Evolutionary conservation across 2,797 vertebrate genomes (phyloP).

Genomic region (Florisuga fusca): DNA sequence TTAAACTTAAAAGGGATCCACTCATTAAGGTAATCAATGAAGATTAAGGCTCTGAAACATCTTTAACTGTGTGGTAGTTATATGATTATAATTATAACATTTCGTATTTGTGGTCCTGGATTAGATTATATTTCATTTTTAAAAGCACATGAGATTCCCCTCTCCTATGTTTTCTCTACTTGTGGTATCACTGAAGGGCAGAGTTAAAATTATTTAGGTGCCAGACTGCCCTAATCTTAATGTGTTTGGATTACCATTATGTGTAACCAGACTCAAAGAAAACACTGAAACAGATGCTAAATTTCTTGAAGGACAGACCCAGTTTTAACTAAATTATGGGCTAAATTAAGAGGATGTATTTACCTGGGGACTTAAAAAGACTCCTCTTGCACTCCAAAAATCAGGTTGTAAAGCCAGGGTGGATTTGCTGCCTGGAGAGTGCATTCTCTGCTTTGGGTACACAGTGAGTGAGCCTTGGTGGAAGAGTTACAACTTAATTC

Average conservation of each 20-base stretch:
- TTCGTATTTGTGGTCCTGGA: slow-evolving; percentile 3
- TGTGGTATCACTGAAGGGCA: slow-evolving; percentile 7
- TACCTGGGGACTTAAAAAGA: slow-evolving; percentile 3
- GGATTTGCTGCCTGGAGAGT: not conserved
- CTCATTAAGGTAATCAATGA: not conserved
- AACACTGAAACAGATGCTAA: not conserved
- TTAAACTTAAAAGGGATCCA: slow-evolving; percentile 8
- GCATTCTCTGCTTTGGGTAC: not conserved
- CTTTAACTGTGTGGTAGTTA: not conserved
- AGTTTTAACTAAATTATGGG: slow-evolving; percentile 18
- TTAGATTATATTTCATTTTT: slow-evolving; percentile 34
- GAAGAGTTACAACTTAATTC: not conserved
- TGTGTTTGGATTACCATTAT: slow-evolving; percentile 34
- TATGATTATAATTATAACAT: not conserved
- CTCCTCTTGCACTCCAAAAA: not conserved
- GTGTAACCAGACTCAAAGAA: slow-evolving; percentile 53
- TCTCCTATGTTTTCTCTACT: slow-evolving; percentile 1
- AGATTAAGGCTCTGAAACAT: not conserved
- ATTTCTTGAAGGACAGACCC: slow-evolving; percentile 14
- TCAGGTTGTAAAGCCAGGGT: not conserved
- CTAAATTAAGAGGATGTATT: slow-evolving; percentile 13
- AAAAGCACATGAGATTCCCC: not conserved
- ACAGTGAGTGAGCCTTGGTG: not conserved
- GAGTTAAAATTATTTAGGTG: slow-evolving; percentile 29
- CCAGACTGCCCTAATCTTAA: slow-evolving; percentile 22